Conservation (phyloP, 2,888 invertebrate genomes). For the Drosophila mayaguana region DNA sequence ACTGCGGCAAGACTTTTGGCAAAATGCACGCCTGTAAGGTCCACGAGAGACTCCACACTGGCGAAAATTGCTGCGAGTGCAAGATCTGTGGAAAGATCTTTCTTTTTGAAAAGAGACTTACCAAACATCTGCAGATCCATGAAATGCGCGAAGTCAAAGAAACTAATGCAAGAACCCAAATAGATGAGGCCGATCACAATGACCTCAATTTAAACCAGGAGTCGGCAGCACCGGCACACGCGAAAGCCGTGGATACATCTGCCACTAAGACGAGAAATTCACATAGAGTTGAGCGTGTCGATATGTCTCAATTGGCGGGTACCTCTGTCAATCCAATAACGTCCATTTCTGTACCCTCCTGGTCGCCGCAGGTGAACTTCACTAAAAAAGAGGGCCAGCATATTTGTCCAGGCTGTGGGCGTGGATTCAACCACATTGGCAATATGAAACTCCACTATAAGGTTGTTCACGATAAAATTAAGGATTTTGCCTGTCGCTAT, state of each 20-base stretch:
- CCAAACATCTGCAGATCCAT: slow-evolving; percentile 81
- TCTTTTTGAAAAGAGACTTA: slow-evolving; percentile 79
- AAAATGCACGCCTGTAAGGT: slow-evolving; percentile 80
- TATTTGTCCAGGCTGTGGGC: slow-evolving; percentile 82
- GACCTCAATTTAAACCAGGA: not conserved
- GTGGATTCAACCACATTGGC: slow-evolving; percentile 82
- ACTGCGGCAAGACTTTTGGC: slow-evolving; percentile 82
- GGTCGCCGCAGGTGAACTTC: slow-evolving; percentile 82
- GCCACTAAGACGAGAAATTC: slow-evolving; percentile 69
- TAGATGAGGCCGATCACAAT: not conserved
- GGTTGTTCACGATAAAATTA: slow-evolving; percentile 83
- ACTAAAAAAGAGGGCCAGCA: slow-evolving; percentile 83
- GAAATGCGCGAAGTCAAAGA: slow-evolving; percentile 72
- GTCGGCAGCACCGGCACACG: not conserved
- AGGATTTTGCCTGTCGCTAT: slow-evolving; percentile 82
- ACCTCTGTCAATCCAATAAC: slow-evolving; percentile 81
- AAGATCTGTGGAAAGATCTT: slow-evolving; percentile 81
- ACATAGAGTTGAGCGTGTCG: slow-evolving; percentile 80
- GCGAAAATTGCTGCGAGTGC: slow-evolving; percentile 81
- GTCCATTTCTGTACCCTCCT: slow-evolving; percentile 80
- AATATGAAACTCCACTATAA: slow-evolving; percentile 82
- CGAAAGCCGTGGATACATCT: not conserved
- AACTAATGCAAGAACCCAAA: slow-evolving; percentile 8
- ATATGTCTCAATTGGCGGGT: slow-evolving; percentile 80
- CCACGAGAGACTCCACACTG: slow-evolving; percentile 81